These are phyloP conservation scores for Heliocidaris tuberculata DNA, from an alignment of 35 echinoderm and acorn worm species.

Conservation along the genomic window DNA sequence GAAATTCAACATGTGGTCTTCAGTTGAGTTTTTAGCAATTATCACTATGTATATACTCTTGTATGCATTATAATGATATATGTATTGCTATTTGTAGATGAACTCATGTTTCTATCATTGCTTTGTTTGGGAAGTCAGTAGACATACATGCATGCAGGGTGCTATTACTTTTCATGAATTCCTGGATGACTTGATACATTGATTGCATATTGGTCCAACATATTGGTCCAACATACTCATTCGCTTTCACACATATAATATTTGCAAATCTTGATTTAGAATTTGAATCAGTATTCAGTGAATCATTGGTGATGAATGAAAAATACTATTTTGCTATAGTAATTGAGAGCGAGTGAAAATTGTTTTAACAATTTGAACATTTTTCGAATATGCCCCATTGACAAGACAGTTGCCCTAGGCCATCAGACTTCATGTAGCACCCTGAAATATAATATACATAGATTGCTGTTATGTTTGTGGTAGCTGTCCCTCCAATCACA, in stretches of 20 bases:
- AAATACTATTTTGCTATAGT: not conserved
- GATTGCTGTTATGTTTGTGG: not conserved
- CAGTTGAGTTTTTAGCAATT: not conserved
- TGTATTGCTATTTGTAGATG: not conserved
- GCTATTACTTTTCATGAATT: not conserved
- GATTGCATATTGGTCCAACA: not conserved
- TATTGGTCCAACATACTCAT: not conserved
- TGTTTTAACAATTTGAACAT: not conserved
- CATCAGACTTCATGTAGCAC: not conserved
- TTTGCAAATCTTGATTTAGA: too few species aligned
- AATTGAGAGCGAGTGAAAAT: not conserved
- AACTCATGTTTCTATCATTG: not conserved
- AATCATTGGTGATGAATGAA: not conserved
- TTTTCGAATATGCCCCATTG: not conserved
- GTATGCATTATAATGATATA: not conserved
- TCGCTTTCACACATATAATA: not conserved
- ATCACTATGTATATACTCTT: not conserved
- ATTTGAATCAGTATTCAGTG: not conserved
- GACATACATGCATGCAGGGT: not conserved
- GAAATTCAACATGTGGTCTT: not conserved
- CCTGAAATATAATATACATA: not conserved
- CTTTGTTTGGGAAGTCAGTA: not conserved
- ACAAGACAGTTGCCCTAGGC: not conserved
- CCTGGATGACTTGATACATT: not conserved
- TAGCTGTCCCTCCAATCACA: constrained; percentile 16